Conservation (phyloP, 1,140 invertebrate genomes). For the Colletes latitarsis region DNA sequence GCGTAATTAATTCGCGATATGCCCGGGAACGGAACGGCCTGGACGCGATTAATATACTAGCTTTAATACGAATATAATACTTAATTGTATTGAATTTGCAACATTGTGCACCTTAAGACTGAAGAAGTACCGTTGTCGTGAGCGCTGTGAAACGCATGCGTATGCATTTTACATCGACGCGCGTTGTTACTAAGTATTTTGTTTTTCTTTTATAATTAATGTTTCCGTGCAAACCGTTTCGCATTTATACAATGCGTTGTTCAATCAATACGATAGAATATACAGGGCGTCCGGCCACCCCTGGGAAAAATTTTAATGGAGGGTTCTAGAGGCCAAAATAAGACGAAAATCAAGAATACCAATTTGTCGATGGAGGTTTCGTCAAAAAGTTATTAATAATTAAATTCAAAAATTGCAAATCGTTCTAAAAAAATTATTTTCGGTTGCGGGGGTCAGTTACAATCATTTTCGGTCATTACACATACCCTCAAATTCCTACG, state of each 20-base stretch:
- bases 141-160: not conserved
- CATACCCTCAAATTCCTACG: too few species aligned
- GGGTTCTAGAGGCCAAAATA: too few species aligned
- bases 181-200: conserved; percentile 1
- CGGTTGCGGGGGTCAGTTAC: too few species aligned
- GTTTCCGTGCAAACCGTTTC: not conserved
- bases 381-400: too few species aligned
- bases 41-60: not conserved
- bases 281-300: too few species aligned
- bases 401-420: too few species aligned
- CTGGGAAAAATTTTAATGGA: too few species aligned
- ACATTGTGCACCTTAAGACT: conserved; percentile 30
- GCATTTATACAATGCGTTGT: not conserved
- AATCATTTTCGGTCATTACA: too few species aligned
- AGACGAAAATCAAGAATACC: too few species aligned
- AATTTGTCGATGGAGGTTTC: too few species aligned
- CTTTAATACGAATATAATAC: conserved; percentile 22
- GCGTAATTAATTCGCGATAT: too few species aligned
- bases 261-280: not conserved
- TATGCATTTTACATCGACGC: not conserved
- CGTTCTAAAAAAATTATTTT: too few species aligned
- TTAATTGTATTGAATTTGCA: conserved; percentile 11
- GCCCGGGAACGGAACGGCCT: not conserved
- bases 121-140: conserved; percentile 16
- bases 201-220: not conserved